These are phyloP conservation scores for Hirtodrosophila alboralis DNA, from an alignment of 2,888 invertebrate species.

Conservation along the genomic window DNA sequence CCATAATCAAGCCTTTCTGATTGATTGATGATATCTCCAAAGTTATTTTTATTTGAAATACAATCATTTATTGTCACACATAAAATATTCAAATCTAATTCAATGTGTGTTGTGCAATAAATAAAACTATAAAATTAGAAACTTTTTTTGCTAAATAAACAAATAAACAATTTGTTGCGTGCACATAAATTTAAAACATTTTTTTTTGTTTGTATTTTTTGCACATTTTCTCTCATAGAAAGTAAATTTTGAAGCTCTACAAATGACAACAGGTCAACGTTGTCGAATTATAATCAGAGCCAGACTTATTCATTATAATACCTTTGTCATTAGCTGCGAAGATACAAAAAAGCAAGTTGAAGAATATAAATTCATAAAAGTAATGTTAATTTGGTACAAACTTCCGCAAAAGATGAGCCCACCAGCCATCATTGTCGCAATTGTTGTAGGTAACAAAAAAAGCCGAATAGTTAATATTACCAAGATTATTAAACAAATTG, in stretches of 20 bases:
- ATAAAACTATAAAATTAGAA: constrained; percentile 53
- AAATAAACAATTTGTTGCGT: constrained; percentile 49
- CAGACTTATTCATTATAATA: constrained; percentile 43
- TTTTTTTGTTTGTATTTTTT: too few species aligned
- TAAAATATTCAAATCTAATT: constrained; percentile 26
- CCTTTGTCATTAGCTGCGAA: constrained; percentile 5
- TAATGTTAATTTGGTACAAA: constrained; percentile 17
- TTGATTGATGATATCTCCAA: too few species aligned
- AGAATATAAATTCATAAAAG: constrained; percentile 23
- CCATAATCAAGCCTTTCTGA: too few species aligned
- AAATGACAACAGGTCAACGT: constrained; percentile 52
- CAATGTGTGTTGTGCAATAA: constrained; percentile 31
- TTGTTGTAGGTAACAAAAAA: not conserved
- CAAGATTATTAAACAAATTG: constrained; percentile 35
- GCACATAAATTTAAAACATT: constrained; percentile 28
- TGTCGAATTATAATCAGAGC: constrained; percentile 51
- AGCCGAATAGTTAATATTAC: constrained; percentile 18
- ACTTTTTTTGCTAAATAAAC: constrained; percentile 61
- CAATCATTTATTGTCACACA: too few species aligned
- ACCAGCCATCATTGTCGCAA: constrained; percentile 8
- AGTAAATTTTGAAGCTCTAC: constrained; percentile 53
- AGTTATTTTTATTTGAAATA: too few species aligned
- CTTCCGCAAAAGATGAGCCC: constrained; percentile 31
- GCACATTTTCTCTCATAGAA: constrained; percentile 60
- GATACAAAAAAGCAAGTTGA: constrained; percentile 10